Evolutionary conservation across 2,888 invertebrate species (phyloP).

Genomic region (Crocallis elinguaria): DNA sequence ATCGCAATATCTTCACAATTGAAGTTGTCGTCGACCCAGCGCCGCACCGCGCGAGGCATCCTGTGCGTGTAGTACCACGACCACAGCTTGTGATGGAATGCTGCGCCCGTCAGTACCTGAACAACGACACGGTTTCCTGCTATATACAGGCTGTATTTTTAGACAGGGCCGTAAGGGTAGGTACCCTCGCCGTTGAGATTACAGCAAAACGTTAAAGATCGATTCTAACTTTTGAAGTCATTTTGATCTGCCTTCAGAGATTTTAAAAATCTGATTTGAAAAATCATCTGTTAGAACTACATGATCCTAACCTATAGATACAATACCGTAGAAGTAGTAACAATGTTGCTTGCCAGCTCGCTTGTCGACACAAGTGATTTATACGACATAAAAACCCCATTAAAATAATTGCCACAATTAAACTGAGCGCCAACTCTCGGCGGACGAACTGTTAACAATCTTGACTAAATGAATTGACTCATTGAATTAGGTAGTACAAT

Average conservation of each 20-base stretch:
- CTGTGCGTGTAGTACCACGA: conserved; percentile 96
- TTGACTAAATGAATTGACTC: too few species aligned
- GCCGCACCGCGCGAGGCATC: conserved; percentile 93
- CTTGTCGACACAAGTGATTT: conserved; percentile 4
- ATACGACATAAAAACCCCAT: neutral
- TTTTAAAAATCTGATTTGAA: too few species aligned
- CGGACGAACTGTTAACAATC: neutral
- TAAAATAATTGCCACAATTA: neutral
- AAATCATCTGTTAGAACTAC: too few species aligned
- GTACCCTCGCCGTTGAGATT: too few species aligned
- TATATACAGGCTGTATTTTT: too few species aligned
- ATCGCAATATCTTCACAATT: conserved; percentile 99
- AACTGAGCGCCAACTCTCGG: neutral
- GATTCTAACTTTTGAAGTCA: neutral
- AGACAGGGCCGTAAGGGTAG: too few species aligned
- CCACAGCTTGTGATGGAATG: conserved; percentile 98
- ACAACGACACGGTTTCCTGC: conserved; percentile 6
- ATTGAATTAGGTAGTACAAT: too few species aligned
- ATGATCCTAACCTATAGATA: too few species aligned
- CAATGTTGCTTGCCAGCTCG: too few species aligned
- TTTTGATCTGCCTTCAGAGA: too few species aligned
- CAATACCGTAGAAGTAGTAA: too few species aligned
- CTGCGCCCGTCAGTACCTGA: conserved; percentile 94
- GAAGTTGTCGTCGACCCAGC: conserved; percentile 97
- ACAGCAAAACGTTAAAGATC: too few species aligned